Base-by-base conservation (phyloP, 2,797 vertebrate species). In the Cichlasoma orientale region DNA sequence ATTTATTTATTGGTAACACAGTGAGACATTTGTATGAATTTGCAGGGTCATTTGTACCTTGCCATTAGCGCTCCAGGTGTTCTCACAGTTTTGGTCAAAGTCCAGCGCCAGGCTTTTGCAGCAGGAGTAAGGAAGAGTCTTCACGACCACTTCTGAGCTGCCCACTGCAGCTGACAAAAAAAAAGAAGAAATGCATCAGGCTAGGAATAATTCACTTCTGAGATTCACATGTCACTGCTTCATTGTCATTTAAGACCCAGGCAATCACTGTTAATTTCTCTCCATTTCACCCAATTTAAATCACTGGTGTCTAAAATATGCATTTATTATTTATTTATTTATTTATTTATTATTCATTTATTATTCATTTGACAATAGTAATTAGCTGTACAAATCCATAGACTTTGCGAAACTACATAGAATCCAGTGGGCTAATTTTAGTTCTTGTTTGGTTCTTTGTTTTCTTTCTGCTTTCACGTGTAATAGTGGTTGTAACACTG, bases 21-120 rank as follows among this genome's bases (percentile, higher is more conserved):
- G 56, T 18, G 19, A 27, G 2, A 4, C 13, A 0, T n/a, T 21
- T n/a, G 8, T 36, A 10, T 38, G n/a, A 25, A 55, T n/a, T 52
- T 52, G n/a, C 10, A 33, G 33, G 21, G 4, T 55, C 16, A 7
- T 16, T n/a, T 57, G 82, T 82, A 95, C 94, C 41, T 0, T 23
- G 3, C 16, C 9, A 0, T 50, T 3, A 8, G 1, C 1, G 4
- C 0, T 70, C 88, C 85, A 94, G 0, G 0, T 29, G n/a, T 76
- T 75, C 0, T 79, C 81, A 74, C 90, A 90, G 1, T 2, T 1
- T 1, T 2, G 10, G 4, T 61, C 2, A 0, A 61, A 61, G 0
- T 1, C 0, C 0, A 78, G 0, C 0, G 10, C 8, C 0, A 1
- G 23, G 3, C 2, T 12, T 2, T 13, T 12, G 5, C 85, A 82